These are phyloP conservation scores for Nephrotoma flavescens DNA, from an alignment of 2,888 invertebrate species.

Conservation along the genomic window DNA sequence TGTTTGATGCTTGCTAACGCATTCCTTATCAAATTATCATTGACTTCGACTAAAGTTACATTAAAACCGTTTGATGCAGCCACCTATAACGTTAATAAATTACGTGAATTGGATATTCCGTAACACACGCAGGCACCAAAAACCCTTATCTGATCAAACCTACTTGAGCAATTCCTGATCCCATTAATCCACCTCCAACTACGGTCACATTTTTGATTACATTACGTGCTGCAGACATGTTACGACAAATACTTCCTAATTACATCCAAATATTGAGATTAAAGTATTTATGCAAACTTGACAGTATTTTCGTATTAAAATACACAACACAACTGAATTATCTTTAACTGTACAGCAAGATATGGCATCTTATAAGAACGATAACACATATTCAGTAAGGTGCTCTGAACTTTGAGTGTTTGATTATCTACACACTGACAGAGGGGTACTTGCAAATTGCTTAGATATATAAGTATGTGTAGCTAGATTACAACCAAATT, in stretches of 20 bases:
- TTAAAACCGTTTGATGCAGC: constrained; percentile 71
- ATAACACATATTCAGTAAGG: too few relatives aligned
- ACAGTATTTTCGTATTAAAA: not conserved
- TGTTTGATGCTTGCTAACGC: constrained; percentile 52
- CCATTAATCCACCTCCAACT: constrained; percentile 79
- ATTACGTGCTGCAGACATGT: constrained; percentile 22
- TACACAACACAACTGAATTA: not conserved
- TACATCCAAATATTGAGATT: not conserved
- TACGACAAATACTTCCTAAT: not conserved
- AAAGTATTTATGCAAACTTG: not conserved
- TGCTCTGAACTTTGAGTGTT: too few relatives aligned
- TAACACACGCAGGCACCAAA: too few relatives aligned
- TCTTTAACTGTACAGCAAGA: not conserved
- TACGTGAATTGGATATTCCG: too few relatives aligned
- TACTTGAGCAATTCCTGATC: constrained; percentile 83
- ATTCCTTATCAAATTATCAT: constrained; percentile 53
- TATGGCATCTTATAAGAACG: not conserved
- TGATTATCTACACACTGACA: too few relatives aligned
- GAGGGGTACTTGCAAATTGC: too few relatives aligned
- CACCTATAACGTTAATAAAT: constrained; percentile 38
- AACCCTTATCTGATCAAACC: constrained; percentile 10
- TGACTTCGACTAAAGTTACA: constrained; percentile 68
- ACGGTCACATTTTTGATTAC: constrained; percentile 65
- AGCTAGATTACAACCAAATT: too few relatives aligned
- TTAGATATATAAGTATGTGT: too few relatives aligned